A percentile compares a stretch with the other conserved stretches of the same genome.
Evolutionary conservation across 1,140 invertebrate genomes (phyloP).

Genomic region (Calephelis virginiensis): DNA sequence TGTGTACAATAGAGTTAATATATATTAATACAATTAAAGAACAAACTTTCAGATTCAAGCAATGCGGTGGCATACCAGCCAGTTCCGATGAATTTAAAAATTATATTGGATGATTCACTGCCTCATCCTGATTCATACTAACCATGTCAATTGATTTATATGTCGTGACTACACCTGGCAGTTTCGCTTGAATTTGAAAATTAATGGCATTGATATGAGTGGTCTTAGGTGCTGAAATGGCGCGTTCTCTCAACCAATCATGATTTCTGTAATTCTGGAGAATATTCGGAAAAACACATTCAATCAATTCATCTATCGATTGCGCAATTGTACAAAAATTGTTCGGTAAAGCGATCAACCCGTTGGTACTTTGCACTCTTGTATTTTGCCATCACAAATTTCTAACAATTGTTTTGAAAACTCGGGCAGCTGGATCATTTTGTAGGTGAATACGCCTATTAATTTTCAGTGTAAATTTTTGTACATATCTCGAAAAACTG

Average conservation of each 20-base stretch:
- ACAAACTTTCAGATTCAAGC: conserved; percentile 36
- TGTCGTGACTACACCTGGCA: conserved; percentile 25
- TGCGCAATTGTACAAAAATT: conserved; percentile 24
- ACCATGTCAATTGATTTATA: conserved; percentile 52
- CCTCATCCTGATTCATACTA: conserved; percentile 41
- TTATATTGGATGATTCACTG: conserved; percentile 54
- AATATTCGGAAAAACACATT: conserved; percentile 28
- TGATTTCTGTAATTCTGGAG: conserved; percentile 23
- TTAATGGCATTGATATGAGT: conserved; percentile 2
- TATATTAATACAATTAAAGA: too few species aligned
- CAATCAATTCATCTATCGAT: conserved; percentile 24
- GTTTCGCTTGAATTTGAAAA: conserved; percentile 23
- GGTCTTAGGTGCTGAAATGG: conserved; percentile 24
- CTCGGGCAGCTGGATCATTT: conserved; percentile 3
- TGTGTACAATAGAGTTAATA: too few species aligned
- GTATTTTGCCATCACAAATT: conserved; percentile 27
- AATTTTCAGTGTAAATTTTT: conserved; percentile 22
- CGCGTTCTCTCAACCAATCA: conserved; percentile 24
- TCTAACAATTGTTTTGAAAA: conserved; percentile 26
- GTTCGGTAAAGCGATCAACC: conserved; percentile 24
- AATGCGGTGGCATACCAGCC: conserved; percentile 49
- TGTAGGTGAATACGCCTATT: conserved; percentile 24
- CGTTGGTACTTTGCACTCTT: conserved; percentile 24
- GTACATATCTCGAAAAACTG: conserved; percentile 25
- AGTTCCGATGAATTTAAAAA: conserved; percentile 59